phyloP scores from a whole-genome alignment of 2,797 vertebrate species.

The Triplophysa yarkandensis region DNA sequence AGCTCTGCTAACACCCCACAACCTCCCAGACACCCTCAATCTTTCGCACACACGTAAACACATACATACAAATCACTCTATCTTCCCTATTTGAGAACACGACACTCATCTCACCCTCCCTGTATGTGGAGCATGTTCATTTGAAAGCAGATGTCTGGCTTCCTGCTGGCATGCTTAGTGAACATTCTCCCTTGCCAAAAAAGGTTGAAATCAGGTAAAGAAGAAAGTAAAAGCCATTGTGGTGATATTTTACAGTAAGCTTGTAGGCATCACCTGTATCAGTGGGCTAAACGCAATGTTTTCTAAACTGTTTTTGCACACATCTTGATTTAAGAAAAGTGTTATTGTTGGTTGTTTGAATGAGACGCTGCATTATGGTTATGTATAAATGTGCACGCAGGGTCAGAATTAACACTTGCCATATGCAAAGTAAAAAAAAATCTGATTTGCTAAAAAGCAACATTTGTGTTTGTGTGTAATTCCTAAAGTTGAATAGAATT shows the following conservation, averaged over 20 bases:
- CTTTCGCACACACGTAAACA: conserved; percentile 36
- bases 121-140: conserved; percentile 50
- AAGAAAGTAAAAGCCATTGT: conserved; percentile 25
- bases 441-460: too few relatives aligned
- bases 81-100: conserved; percentile 40
- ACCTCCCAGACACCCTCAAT: conserved; percentile 52
- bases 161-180: conserved; percentile 45
- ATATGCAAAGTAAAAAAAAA: neutral
- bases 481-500: too few relatives aligned
- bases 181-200: conserved; percentile 36
- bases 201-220: conserved; percentile 19
- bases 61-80: conserved; percentile 45
- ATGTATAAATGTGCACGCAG: neutral
- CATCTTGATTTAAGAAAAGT: conserved; percentile 21
- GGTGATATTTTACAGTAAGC: conserved; percentile 32
- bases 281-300: conserved; percentile 15
- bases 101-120: conserved; percentile 37
- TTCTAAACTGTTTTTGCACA: conserved; percentile 17
- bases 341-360: conserved; percentile 7
- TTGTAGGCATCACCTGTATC: conserved; percentile 23
- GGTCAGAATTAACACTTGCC: neutral
- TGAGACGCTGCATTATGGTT: neutral
- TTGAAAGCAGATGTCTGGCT: conserved; percentile 59
- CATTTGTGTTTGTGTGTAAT: too few relatives aligned
- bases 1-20: conserved; percentile 69